A percentile compares a stretch with the other conserved stretches of the same genome.
Conservation (phyloP, 2,888 invertebrate genomes). For the Barypeithes pellucidus region DNA sequence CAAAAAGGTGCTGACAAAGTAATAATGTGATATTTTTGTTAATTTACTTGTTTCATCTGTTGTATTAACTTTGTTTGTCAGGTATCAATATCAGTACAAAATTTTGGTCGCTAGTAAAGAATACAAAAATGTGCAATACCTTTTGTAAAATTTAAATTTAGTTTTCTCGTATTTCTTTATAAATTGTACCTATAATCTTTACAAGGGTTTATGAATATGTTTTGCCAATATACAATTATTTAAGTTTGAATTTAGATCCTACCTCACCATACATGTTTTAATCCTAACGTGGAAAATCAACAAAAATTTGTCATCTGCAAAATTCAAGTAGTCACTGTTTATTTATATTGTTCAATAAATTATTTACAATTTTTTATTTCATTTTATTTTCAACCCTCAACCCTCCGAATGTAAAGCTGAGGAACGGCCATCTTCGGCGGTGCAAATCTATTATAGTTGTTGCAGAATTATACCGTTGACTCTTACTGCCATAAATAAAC, state of each 20-base stretch:
- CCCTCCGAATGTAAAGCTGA: too few relatives aligned
- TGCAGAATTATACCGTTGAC: too few relatives aligned
- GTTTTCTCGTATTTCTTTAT: constrained; percentile 33
- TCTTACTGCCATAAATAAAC: too few relatives aligned
- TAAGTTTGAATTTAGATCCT: constrained; percentile 54
- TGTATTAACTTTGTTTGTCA: constrained; percentile 60
- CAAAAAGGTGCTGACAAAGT: constrained; percentile 68
- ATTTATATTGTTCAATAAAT: constrained; percentile 62
- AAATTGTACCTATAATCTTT: constrained; percentile 25
- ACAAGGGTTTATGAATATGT: constrained; percentile 41
- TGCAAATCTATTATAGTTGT: too few relatives aligned
- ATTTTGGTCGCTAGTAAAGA: constrained; percentile 67
- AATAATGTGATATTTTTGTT: constrained; percentile 70
- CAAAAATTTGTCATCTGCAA: constrained; percentile 51
- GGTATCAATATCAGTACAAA: constrained; percentile 70
- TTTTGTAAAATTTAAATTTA: constrained; percentile 60
- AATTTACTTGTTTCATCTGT: constrained; percentile 64
- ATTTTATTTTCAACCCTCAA: neutral
- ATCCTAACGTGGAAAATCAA: constrained; percentile 40
- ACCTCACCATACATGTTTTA: constrained; percentile 53
- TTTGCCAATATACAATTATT: constrained; percentile 55
- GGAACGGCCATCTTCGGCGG: too few relatives aligned
- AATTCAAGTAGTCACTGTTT: constrained; percentile 58
- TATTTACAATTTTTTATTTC: constrained; percentile 53
- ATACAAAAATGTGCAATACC: constrained; percentile 69